These are phyloP conservation scores for Nyctalus aviator DNA, from an alignment of 2,797 vertebrate species.

Conservation along the genomic window DNA sequence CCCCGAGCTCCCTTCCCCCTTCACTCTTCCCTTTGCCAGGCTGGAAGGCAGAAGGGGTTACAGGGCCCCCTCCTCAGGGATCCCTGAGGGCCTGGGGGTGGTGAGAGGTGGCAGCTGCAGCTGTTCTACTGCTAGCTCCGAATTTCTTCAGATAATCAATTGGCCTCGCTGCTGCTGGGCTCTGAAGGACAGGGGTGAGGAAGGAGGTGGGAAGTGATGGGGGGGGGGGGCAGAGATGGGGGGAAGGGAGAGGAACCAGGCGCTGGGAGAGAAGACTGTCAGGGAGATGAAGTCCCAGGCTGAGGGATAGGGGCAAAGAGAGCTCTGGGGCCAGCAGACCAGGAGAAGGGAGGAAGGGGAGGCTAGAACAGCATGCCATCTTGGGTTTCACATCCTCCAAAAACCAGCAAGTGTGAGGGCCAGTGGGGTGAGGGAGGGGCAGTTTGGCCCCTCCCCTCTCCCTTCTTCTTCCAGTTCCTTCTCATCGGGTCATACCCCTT, in stretches of 20 bases:
- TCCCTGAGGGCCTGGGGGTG: conserved; percentile 71
- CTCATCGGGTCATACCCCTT: background rate
- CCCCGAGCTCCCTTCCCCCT: background rate
- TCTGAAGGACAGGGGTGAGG: conserved; percentile 20
- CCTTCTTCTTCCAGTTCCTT: background rate
- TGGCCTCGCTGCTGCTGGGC: conserved; percentile 83
- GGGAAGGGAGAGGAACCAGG: background rate
- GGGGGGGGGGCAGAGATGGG: background rate
- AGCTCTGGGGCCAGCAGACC: background rate
- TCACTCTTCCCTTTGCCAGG: background rate
- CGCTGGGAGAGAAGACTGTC: background rate
- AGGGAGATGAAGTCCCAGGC: background rate
- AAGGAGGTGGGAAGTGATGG: background rate
- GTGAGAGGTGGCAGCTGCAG: conserved; percentile 79
- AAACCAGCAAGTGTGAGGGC: background rate
- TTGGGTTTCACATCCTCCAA: background rate
- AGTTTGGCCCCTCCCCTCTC: background rate
- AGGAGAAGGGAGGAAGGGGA: background rate
- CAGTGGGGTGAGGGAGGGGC: background rate
- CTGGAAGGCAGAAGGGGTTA: conserved; percentile 63
- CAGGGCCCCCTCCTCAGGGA: conserved; percentile 41
- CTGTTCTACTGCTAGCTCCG: conserved; percentile 83
- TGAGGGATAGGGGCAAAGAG: background rate
- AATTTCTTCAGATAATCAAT: conserved; percentile 88
- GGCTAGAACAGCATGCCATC: background rate